Percentiles rank a stretch among this genome's conserved stretches.
Conservation (phyloP, 2,888 invertebrate species). For the Myopa tessellatipennis region DNA sequence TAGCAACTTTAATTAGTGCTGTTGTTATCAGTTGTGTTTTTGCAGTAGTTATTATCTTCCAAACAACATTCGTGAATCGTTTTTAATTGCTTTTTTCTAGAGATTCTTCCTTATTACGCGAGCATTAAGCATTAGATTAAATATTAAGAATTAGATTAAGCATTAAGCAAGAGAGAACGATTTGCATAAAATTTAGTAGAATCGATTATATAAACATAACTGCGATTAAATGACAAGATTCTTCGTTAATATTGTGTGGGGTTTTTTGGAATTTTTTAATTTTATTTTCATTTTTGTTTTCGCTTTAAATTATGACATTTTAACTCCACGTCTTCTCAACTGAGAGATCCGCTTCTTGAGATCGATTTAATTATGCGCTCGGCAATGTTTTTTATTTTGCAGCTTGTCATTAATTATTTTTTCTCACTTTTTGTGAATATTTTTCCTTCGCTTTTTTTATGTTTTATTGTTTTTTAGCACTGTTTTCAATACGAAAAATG, state of each 20-base stretch:
- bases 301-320: too few relatives aligned
- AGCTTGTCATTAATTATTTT: not conserved
- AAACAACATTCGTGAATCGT: not conserved
- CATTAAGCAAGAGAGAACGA: not conserved
- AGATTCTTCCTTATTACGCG: conserved; percentile 3
- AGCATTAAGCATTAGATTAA: not conserved
- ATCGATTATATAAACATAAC: not conserved
- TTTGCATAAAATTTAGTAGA: not conserved
- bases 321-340: too few relatives aligned
- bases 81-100: not conserved
- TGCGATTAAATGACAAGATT: too few relatives aligned
- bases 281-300: too few relatives aligned
- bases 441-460: not conserved
- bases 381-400: not conserved
- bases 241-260: too few relatives aligned
- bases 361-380: not conserved
- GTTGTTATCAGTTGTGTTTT: too few relatives aligned
- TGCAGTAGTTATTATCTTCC: not conserved
- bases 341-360: too few relatives aligned
- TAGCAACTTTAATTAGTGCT: too few relatives aligned
- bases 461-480: not conserved
- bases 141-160: too few relatives aligned
- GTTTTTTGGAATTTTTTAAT: too few relatives aligned
- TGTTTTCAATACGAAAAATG: not conserved
- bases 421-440: not conserved